Percentiles rank a stretch among this genome's conserved stretches.
Conservation (phyloP, 2,797 vertebrate species). For the Gambusia yucatana region DNA sequence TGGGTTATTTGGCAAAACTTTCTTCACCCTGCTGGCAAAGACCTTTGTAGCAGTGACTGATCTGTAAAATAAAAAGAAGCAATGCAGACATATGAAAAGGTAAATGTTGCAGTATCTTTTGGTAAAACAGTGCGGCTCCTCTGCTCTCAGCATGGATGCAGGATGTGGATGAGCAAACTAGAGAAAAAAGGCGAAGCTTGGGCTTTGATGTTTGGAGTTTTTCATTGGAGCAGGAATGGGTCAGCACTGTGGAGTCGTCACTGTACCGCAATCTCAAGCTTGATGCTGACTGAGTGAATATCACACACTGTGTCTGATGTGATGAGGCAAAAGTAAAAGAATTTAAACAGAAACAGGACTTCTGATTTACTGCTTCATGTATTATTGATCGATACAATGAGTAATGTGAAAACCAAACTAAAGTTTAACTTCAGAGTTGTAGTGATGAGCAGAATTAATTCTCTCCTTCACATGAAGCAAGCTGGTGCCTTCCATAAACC, state of each 20-base stretch:
- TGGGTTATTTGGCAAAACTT: not conserved
- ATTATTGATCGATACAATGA: not conserved
- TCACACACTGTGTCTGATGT: not conserved
- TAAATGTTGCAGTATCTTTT: not conserved
- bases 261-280: not conserved
- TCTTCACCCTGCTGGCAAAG: not conserved
- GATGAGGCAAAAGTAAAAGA: not conserved
- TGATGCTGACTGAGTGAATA: not conserved
- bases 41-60: not conserved
- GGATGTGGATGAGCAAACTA: not conserved
- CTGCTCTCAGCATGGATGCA: conserved; percentile 1
- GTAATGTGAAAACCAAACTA: not conserved
- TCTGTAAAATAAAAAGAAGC: not conserved
- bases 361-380: not conserved
- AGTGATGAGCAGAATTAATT: not conserved
- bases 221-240: not conserved
- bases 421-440: not conserved
- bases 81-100: not conserved
- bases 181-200: not conserved
- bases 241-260: not conserved
- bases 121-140: not conserved
- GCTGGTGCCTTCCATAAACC: not conserved
- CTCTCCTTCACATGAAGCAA: no score
- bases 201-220: not conserved
- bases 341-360: not conserved